These are phyloP conservation scores for Catajapyx aquilonaris DNA, from an alignment of 1,140 invertebrate genomes.

Conservation along the genomic window DNA sequence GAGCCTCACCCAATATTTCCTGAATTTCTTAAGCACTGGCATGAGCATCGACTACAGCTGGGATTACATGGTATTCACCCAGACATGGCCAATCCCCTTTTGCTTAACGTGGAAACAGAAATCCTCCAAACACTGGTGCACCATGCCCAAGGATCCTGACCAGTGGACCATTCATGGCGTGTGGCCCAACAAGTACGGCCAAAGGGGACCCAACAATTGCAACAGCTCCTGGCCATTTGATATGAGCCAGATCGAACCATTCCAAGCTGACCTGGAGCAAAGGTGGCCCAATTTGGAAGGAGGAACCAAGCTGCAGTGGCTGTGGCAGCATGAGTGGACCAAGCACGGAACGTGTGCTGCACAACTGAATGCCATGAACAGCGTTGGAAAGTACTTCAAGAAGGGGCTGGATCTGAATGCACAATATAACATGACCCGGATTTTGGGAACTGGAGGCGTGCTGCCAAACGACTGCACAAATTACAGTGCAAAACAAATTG, in stretches of 20 bases:
- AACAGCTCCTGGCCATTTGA: conserved; percentile 42
- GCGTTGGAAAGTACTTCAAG: conserved; percentile 48
- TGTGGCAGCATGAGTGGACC: conserved; percentile 67
- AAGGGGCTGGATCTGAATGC: conserved; percentile 38
- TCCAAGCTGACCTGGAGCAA: conserved; percentile 34
- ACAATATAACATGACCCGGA: conserved; percentile 35
- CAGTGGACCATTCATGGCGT: too few species aligned
- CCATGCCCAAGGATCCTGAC: too few species aligned
- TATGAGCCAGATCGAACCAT: conserved; percentile 25
- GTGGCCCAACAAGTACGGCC: conserved; percentile 45
- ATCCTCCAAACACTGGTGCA: too few species aligned
- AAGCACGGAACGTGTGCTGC: conserved; percentile 68
- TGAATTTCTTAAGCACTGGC: too few species aligned
- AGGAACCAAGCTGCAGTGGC: conserved; percentile 28
- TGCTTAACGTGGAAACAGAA: too few species aligned
- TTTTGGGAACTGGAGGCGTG: conserved; percentile 32
- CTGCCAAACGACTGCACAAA: conserved; percentile 28
- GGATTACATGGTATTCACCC: too few species aligned
- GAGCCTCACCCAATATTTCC: too few species aligned
- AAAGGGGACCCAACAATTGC: conserved; percentile 42
- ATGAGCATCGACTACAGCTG: too few species aligned
- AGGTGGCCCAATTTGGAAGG: conserved; percentile 52
- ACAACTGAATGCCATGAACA: conserved; percentile 30
- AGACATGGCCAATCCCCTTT: too few species aligned
- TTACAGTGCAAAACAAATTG: conserved; percentile 31